A percentile compares a stretch with the other conserved stretches of the same genome.
These are phyloP conservation scores for Mormoops blainvillei DNA, from an alignment of 2,113 vertebrate genomes.

Conservation along the genomic window DNA sequence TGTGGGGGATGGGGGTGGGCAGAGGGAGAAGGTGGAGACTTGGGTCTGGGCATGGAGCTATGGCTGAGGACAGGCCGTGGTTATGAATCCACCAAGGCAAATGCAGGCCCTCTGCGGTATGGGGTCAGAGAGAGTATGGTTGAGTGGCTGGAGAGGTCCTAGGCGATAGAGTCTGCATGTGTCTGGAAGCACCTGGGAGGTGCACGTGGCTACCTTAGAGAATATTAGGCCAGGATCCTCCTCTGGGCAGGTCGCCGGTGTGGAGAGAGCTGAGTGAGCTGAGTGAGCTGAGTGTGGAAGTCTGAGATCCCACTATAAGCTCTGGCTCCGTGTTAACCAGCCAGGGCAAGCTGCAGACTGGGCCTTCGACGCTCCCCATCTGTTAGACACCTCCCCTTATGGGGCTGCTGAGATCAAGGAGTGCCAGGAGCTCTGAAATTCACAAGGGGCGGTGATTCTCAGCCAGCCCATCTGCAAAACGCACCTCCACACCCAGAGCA, in stretches of 20 bases:
- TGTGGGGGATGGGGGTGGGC: neutral
- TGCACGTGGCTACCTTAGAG: neutral
- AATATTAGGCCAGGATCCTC: too few species aligned
- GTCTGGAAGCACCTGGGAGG: neutral
- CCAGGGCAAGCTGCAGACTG: neutral
- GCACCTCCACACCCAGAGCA: neutral
- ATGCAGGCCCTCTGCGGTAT: neutral
- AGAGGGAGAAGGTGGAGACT: neutral
- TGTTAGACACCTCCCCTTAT: neutral
- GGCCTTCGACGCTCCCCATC: neutral
- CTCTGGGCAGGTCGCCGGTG: neutral
- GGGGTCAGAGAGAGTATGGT: neutral
- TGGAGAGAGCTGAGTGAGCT: too few species aligned
- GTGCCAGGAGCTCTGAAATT: neutral
- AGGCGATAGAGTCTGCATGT: too few species aligned
- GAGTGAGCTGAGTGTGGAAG: neutral
- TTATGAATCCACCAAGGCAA: neutral
- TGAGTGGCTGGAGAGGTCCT: neutral
- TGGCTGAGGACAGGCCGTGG: neutral
- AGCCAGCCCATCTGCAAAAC: neutral
- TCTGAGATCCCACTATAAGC: neutral
- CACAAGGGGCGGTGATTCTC: neutral
- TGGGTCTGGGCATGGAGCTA: neutral
- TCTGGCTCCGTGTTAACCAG: neutral
- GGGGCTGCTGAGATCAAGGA: neutral